Percentiles rank a stretch among this genome's conserved stretches.
Conservation (phyloP, 2,888 invertebrate genomes). For the Andrena minutula region DNA sequence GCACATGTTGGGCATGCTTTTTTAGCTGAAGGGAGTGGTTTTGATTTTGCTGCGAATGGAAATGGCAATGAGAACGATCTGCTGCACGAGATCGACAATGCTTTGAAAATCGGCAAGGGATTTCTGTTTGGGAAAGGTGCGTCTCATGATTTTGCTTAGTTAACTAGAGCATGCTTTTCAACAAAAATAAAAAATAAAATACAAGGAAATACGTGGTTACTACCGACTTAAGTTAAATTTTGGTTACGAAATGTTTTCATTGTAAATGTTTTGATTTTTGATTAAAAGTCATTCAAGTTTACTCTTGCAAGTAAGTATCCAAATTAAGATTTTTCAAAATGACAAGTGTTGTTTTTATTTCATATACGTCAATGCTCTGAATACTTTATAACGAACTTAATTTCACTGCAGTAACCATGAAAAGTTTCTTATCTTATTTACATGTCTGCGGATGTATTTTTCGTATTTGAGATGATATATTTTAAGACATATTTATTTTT, state of each 20-base stretch:
- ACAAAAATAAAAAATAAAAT: background rate
- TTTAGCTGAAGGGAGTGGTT: slow-evolving; percentile 75
- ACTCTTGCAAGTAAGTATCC: no score
- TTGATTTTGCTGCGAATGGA: slow-evolving; percentile 70
- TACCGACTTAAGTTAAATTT: background rate
- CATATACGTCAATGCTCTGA: no score
- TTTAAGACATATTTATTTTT: no score
- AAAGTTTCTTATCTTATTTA: no score
- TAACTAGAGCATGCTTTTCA: slow-evolving; percentile 15
- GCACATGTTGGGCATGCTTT: slow-evolving; percentile 75
- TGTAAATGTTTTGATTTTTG: background rate
- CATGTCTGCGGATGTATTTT: no score
- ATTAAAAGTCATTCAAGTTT: background rate
- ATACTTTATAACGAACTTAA: no score
- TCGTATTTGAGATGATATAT: no score
- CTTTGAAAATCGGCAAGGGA: slow-evolving; percentile 87
- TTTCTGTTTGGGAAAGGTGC: slow-evolving; percentile 87
- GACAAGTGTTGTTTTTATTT: no score
- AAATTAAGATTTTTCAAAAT: no score
- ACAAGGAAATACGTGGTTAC: background rate
- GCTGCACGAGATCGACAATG: slow-evolving; percentile 89
- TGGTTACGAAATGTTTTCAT: no score
- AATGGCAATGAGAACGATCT: slow-evolving; percentile 82
- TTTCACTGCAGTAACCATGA: no score
- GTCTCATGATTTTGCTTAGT: slow-evolving; percentile 67